Evolutionary conservation across 2,888 invertebrate species (phyloP), one percentile per base, ranked within the genome.

Genomic region (Temnothorax unifasciatus): DNA sequence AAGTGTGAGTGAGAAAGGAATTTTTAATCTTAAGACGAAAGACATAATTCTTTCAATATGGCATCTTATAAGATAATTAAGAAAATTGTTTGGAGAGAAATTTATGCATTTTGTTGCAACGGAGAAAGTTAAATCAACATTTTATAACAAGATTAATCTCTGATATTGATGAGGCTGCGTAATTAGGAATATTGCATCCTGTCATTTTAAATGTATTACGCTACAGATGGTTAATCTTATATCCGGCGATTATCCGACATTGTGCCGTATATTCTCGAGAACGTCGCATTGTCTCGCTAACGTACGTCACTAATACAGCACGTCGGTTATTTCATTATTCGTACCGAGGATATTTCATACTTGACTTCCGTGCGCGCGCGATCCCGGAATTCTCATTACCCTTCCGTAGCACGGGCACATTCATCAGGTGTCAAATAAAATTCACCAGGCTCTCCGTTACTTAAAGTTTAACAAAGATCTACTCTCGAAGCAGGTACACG

Each of bases 401-500:
- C 87, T 87, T 81, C 52, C 87, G 86, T 71, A 86, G 86, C 81
- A 68, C 87, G 84, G 73, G 87, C 83, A 86, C 90, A 89, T 89
- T 89, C 89, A 90, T 89, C 89, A 89, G 89, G 90, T 89, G 89
- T 89, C 89, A 89, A 89, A 89, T 89, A 89, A 89, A 89, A 89
- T 89, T 87, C 90, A 73, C 86, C 63, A 54, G 66, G 54, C 77
- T 82, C 77, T 84, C 63, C 83, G 77, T 85, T 84, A 54, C 81
- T 73, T 84, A 88, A 90, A 88, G 50, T 85, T 90, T 84, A 89
- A 89, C 89, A 90, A 89, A 89, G 89, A 89, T 89, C 90, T 85
- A 87, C 75, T 74, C 79, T 41, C 63, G 71, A 61, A 34, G 59
- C 69, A 57, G 74, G 79, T 74, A 74, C 83, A 52, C 52, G 79